A percentile compares a stretch with the other conserved stretches of the same genome.
These are phyloP conservation scores for Coremacera marginata DNA, from an alignment of 2,888 invertebrate genomes.

Conservation along the genomic window DNA sequence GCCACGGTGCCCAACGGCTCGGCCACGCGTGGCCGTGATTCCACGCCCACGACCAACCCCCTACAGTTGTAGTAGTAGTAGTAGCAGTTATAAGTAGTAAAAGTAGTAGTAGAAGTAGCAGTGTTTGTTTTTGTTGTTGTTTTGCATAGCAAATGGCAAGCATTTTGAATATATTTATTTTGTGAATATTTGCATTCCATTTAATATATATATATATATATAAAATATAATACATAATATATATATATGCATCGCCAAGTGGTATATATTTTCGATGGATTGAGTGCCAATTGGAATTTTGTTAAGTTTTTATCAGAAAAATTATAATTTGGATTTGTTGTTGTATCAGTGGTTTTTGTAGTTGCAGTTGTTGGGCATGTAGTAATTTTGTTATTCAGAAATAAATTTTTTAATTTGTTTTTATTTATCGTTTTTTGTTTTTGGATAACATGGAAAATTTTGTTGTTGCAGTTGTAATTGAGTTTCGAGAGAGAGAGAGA, in stretches of 20 bases:
- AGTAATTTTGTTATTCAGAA: slow-evolving; percentile 38
- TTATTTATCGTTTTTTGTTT: slow-evolving; percentile 39
- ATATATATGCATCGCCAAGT: slow-evolving; percentile 7
- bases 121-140: slow-evolving; percentile 7
- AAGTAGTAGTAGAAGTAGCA: slow-evolving; percentile 1
- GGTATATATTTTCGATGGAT: too few relatives aligned
- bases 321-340: slow-evolving; percentile 40
- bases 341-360: slow-evolving; percentile 40
- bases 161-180: slow-evolving; percentile 44
- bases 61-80: slow-evolving; percentile 53
- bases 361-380: slow-evolving; percentile 48
- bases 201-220: slow-evolving; percentile 46
- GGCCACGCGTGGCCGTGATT: slow-evolving; percentile 82
- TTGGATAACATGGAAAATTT: slow-evolving; percentile 32
- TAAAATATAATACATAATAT: slow-evolving; percentile 47
- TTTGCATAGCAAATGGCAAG: slow-evolving; percentile 44
- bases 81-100: slow-evolving; percentile 9
- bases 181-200: slow-evolving; percentile 38
- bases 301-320: neutral
- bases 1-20: slow-evolving; percentile 80
- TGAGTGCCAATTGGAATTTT: too few relatives aligned
- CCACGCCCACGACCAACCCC: slow-evolving; percentile 86
- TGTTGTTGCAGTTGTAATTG: slow-evolving; percentile 41
- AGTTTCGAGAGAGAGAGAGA: slow-evolving; percentile 39
- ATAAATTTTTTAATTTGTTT: slow-evolving; percentile 43